A percentile compares a stretch with the other conserved stretches of the same genome.
Conservation (phyloP, 2,888 invertebrate genomes). For the Orchestes rusci region DNA sequence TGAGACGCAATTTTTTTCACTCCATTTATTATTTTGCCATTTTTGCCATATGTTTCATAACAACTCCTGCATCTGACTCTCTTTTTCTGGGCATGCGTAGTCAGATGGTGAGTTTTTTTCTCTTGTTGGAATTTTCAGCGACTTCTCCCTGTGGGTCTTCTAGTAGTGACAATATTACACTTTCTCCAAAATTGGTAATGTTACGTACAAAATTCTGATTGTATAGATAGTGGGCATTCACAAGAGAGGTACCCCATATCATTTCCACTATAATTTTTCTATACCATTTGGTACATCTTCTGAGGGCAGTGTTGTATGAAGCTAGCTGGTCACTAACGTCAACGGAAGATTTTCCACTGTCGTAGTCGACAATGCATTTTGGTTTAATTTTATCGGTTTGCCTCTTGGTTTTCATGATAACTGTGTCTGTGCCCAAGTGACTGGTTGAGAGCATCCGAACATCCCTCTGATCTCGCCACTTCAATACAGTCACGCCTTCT, state of each 20-base stretch:
- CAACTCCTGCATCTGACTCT: slow-evolving; percentile 14
- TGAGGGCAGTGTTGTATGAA: slow-evolving; percentile 2
- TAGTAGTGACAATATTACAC: slow-evolving; percentile 1
- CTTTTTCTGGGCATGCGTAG: slow-evolving; percentile 10
- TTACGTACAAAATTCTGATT: slow-evolving; percentile 5
- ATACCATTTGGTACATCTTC: slow-evolving; percentile 10
- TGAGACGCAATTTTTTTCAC: slow-evolving; percentile 8
- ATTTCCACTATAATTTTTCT: slow-evolving; percentile 7
- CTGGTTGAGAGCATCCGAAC: slow-evolving; percentile 6
- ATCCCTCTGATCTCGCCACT: slow-evolving; percentile 8
- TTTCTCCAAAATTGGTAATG: slow-evolving; percentile 1
- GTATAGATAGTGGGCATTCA: slow-evolving; percentile 6
- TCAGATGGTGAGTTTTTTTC: slow-evolving; percentile 4
- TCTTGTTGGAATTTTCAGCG: neutral
- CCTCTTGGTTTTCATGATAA: neutral
- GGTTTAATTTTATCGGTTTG: slow-evolving; percentile 10
- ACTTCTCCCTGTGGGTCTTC: neutral
- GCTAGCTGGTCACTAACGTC: slow-evolving; percentile 11
- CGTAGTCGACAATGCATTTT: too few relatives aligned
- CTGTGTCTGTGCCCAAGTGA: slow-evolving; percentile 9
- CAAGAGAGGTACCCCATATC: slow-evolving; percentile 3
- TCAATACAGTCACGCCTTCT: slow-evolving; percentile 1
- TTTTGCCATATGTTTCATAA: slow-evolving; percentile 11
- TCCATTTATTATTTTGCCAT: slow-evolving; percentile 7
- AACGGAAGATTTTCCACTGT: slow-evolving; percentile 7